Base-by-base conservation (phyloP, 2,113 vertebrate genomes). In the Neolamprologus sp. region DNA sequence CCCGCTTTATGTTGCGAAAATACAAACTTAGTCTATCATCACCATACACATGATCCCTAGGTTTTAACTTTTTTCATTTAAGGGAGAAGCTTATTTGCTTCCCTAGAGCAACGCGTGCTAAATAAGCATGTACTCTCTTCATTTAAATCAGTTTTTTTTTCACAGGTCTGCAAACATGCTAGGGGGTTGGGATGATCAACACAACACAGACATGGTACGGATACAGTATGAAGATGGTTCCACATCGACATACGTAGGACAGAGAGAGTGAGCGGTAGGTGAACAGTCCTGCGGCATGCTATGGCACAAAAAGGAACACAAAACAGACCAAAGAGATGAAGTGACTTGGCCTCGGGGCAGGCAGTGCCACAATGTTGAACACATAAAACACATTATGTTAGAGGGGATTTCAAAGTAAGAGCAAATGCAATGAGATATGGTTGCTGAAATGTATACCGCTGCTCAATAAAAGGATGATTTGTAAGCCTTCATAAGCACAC, bases 231-330 rank as follows among this genome's bases (percentile, higher is more conserved):
- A 87, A 85, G 57, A 93, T 92, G 92, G 86, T 21, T 89, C 73
- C 87, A 89, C 88, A 71, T 86, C 88, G 94, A 97, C 96, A 95
- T 96, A 97, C 96, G 95, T 95, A 97, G 83, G 85, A 96, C 93
- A 96, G 96, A 96, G 95, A 95, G 88, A 90, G 96, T 97, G 95
- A 96, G 90, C 80, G 96, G 95, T 35, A 93, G 95, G 87, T 84
- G 93, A 17, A 92, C 85, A 45, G 92, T 97, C 95, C 96, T 83
- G 87, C 92, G 96, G 95, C 95, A 96, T 93, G 96, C 96, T 97
- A 12, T 35, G 89, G 89, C 88, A 95, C 92, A 95, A 57, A 86
- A 89, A 86, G 93, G 89, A 91, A 89, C 90, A 94, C 87, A 95
- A 65, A 93, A 88, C 92, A 86, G 91, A 95, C 88, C 89, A 84